Evolutionary conservation across 2,797 vertebrate species (phyloP), one percentile per base, ranked within the genome.

Genomic region (Ptychadena robeensis): DNA sequence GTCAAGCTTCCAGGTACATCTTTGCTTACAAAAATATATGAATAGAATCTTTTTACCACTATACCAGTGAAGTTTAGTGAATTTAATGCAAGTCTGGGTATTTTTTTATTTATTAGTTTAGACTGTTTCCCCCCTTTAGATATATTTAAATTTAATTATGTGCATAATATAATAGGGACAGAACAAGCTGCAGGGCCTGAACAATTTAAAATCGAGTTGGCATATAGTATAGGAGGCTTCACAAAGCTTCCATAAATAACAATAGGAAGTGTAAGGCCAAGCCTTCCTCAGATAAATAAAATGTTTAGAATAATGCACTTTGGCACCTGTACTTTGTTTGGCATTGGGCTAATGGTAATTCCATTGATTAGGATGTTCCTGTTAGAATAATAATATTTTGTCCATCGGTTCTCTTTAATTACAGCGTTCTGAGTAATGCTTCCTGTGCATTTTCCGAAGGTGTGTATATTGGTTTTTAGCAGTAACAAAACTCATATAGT

Each of bases 281-380:
- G 5, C 59, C 10, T 61, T 7, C 27, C 59, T 61, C 18, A 68
- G 65, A 78, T 35, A 4, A 68, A 78, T 78, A 68, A 76, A 64
- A 31, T 64, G 25, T 40, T 64, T 32, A 40, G 27, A 12, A 40
- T 65, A 40, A 48, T 22, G 25, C n/a, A 37, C 38, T 8, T n/a
- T 78, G 22, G 30, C 40, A 27, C 48, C 35, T 68, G 64, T 34
- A 6, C 63, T 77, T 77, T 44, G 66, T 78, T 57, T 78, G 68
- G 64, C 64, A 32, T 57, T 68, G 11, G 8, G 22, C 75, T 78
- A 68, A 78, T 78, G 64, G 35, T 31, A 28, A 64, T 15, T 67
- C 22, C 27, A 68, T 78, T 68, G 74, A 77, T 77, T 66, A 34
- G 35, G n/a, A 57, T 67, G 64, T 34, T 22, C 64, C 25, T 78